A percentile compares a stretch with the other conserved stretches of the same genome.
These are phyloP conservation scores for Pelobates cultripes DNA, from an alignment of 2,797 vertebrate genomes.

Conservation along the genomic window DNA sequence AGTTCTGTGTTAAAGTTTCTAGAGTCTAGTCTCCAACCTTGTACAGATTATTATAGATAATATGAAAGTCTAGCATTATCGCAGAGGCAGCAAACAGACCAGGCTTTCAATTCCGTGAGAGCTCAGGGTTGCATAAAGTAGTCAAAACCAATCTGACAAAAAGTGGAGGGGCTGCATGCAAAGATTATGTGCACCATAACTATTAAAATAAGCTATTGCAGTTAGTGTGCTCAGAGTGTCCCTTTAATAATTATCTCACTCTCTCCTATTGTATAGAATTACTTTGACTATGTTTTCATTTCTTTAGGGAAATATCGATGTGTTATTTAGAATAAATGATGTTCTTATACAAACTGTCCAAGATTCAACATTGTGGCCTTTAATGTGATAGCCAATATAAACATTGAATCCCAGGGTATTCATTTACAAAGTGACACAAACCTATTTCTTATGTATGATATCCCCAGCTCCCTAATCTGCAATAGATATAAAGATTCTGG, in stretches of 20 bases:
- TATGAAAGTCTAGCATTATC: too few species aligned
- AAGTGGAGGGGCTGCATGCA: too few species aligned
- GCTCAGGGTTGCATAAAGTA: too few species aligned
- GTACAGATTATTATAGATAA: too few species aligned
- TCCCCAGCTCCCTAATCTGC: slow-evolving; percentile 39
- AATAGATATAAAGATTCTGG: slow-evolving; percentile 47
- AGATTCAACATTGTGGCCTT: neutral
- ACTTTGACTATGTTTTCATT: neutral
- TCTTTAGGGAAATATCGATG: slow-evolving; percentile 17
- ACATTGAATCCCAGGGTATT: slow-evolving; percentile 31
- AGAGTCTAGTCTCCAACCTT: too few species aligned
- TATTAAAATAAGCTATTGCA: too few species aligned
- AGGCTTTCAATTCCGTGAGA: too few species aligned
- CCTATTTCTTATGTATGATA: slow-evolving; percentile 17
- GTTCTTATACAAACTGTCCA: slow-evolving; percentile 17
- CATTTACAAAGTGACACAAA: slow-evolving; percentile 56
- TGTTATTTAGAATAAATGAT: slow-evolving; percentile 42
- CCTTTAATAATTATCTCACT: neutral
- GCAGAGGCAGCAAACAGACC: too few species aligned
- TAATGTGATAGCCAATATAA: slow-evolving; percentile 36
- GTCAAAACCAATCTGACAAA: too few species aligned
- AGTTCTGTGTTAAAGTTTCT: too few species aligned
- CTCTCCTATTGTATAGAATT: neutral
- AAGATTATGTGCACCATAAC: too few species aligned
- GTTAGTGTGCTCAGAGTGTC: too few species aligned